Percentiles rank a stretch among this genome's conserved stretches.
Conservation (phyloP, 2,797 vertebrate genomes). For the Falco concolor region DNA sequence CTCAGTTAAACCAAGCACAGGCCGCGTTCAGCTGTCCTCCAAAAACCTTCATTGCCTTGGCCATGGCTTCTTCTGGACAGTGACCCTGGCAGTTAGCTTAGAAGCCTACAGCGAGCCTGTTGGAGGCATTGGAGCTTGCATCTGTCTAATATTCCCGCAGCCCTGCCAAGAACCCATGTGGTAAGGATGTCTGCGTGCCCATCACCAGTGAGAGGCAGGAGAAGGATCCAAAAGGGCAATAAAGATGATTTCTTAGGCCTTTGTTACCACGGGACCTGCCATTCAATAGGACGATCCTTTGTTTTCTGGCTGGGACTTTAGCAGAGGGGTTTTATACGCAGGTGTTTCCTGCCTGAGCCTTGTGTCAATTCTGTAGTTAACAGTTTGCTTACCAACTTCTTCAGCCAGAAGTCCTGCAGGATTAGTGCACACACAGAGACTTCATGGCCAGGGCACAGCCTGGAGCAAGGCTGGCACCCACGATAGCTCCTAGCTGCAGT, state of each 20-base stretch:
- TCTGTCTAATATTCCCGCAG: not conserved
- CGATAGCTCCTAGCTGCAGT: not conserved
- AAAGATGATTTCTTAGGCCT: not conserved
- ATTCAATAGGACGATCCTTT: not conserved
- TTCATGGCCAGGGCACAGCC: not conserved
- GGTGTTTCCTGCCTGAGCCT: not conserved
- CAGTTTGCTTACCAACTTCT: not conserved
- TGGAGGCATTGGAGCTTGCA: not conserved
- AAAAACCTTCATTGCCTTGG: not conserved
- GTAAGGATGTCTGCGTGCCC: not conserved
- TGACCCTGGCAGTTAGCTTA: not conserved
- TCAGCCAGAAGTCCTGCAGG: not conserved
- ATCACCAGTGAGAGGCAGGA: not conserved
- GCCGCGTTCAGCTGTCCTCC: not conserved
- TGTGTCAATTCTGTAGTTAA: not conserved
- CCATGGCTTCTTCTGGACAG: not conserved
- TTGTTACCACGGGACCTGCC: not conserved
- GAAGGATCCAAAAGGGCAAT: not conserved
- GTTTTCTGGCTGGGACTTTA: not conserved
- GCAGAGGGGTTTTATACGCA: not conserved
- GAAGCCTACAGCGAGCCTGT: not conserved
- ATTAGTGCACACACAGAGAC: not conserved
- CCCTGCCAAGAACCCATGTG: not conserved
- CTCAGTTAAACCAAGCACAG: not conserved
- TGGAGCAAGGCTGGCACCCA: not conserved